Evolutionary conservation across 2,888 invertebrate species (phyloP).

Genomic region (Napeogenes inachia): DNA sequence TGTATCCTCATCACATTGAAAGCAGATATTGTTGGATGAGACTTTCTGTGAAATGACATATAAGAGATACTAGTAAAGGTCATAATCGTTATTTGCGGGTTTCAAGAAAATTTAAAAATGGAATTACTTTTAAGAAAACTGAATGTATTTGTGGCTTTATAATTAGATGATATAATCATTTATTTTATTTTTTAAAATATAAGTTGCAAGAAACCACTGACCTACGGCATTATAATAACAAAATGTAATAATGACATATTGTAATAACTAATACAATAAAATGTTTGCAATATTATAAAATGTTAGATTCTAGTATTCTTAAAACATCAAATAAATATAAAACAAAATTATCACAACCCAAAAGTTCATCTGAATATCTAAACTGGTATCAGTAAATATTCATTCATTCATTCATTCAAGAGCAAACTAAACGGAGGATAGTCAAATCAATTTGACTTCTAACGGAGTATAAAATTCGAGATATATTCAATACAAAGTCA

Average conservation of each 20-base stretch:
- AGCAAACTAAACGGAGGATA: conserved; percentile 12
- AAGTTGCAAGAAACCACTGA: too few species aligned
- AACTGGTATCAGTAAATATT: conserved; percentile 3
- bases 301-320: too few species aligned
- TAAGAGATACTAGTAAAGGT: conserved; percentile 17
- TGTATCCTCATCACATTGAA: conserved; percentile 13
- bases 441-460: conserved; percentile 17
- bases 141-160: background rate
- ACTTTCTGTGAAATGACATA: conserved; percentile 21
- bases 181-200: too few species aligned
- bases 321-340: too few species aligned
- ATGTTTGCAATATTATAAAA: too few species aligned
- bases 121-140: background rate
- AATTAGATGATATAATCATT: too few species aligned
- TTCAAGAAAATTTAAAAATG: background rate
- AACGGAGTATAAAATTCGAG: conserved; percentile 13
- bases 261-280: too few species aligned
- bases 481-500: conserved; percentile 11
- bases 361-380: background rate
- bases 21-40: conserved; percentile 23
- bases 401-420: conserved; percentile 16
- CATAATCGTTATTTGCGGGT: conserved; percentile 9
- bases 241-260: too few species aligned
- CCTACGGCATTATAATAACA: too few species aligned
- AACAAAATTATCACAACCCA: too few species aligned